Evolutionary conservation across 1,140 invertebrate genomes (phyloP).

Genomic region (Melipona quadrifasciata): DNA sequence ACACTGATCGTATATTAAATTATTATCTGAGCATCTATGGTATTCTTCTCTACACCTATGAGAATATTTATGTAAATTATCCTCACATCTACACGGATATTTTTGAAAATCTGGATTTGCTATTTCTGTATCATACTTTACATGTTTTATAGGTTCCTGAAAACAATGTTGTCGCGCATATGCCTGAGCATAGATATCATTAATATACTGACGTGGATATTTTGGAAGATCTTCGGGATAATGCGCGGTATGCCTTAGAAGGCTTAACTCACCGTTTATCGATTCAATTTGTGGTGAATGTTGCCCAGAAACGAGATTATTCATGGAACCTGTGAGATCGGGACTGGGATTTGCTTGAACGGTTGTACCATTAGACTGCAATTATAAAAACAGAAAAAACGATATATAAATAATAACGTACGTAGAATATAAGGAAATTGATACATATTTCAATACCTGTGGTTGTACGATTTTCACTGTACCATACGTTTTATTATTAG

Average conservation of each 20-base stretch:
- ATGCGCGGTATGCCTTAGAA: constrained; percentile 64
- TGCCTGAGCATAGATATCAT: constrained; percentile 64
- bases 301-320: constrained; percentile 76
- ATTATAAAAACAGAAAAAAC: constrained; percentile 34
- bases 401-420: constrained; percentile 29
- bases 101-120: constrained; percentile 67
- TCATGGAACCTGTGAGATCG: constrained; percentile 78
- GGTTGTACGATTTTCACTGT: constrained; percentile 82
- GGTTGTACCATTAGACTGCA: constrained; percentile 75
- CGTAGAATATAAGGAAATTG: not conserved
- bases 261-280: constrained; percentile 79
- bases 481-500: constrained; percentile 83
- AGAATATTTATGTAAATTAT: constrained; percentile 77
- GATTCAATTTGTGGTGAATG: constrained; percentile 76
- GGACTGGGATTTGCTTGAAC: constrained; percentile 69
- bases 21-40: constrained; percentile 76
- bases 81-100: constrained; percentile 75
- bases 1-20: constrained; percentile 72
- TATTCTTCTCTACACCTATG: constrained; percentile 77
- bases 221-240: constrained; percentile 68
- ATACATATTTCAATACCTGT: constrained; percentile 73
- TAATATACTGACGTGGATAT: constrained; percentile 68
- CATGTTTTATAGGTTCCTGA: constrained; percentile 66
- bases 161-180: constrained; percentile 66
- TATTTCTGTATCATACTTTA: constrained; percentile 66